phyloP scores from a whole-genome alignment of 2,113 vertebrate species.

The Hydropotes inermis region DNA sequence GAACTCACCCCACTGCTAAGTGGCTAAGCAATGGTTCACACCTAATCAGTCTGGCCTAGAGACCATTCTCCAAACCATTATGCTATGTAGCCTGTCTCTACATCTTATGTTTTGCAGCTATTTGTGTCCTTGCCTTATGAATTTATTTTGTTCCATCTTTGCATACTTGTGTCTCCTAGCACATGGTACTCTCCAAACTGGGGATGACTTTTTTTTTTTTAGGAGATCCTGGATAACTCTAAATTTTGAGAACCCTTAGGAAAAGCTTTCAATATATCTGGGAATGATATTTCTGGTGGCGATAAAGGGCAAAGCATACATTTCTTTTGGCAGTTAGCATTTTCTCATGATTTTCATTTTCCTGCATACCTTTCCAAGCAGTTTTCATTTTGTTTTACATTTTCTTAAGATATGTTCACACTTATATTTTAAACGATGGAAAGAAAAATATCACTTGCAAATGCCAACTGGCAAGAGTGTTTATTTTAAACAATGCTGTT shows the following conservation, averaged over 20 bases:
- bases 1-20: not conserved
- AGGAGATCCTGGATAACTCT: not conserved
- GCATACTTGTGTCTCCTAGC: not conserved
- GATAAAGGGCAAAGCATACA: not conserved
- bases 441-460: constrained; percentile 58
- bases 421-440: constrained; percentile 10
- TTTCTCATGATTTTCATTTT: not conserved
- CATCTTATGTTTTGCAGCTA: not conserved
- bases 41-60: not conserved
- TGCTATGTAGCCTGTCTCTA: not conserved
- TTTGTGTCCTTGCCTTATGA: not conserved
- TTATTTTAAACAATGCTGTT: constrained; percentile 61
- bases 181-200: not conserved
- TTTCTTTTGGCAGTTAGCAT: not conserved
- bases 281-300: not conserved
- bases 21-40: not conserved
- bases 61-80: not conserved
- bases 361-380: not conserved
- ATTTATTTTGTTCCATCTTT: not conserved
- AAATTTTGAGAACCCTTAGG: not conserved
- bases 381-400: constrained; percentile 33
- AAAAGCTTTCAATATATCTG: not conserved
- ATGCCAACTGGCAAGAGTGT: constrained; percentile 54
- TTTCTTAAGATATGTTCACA: constrained; percentile 31
- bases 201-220: not conserved